Conservation (phyloP, 2,797 vertebrate genomes). For the Sphenopsis melanotis region DNA sequence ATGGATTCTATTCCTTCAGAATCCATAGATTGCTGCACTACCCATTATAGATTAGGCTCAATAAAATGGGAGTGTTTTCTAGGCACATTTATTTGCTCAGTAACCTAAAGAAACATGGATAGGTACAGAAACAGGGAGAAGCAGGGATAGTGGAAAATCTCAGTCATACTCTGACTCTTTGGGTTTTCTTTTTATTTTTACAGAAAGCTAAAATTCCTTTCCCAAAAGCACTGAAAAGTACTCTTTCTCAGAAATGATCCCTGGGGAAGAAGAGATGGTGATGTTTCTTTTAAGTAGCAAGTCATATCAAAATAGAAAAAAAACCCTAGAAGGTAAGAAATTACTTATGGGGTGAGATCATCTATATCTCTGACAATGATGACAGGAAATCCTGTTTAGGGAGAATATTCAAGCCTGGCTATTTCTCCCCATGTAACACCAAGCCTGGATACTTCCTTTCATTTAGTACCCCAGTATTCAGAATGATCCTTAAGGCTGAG, state of each 20-base stretch:
- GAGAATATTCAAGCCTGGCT: neutral
- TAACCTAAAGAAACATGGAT: neutral
- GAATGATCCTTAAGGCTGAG: neutral
- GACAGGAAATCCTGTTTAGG: neutral
- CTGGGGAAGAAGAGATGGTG: neutral
- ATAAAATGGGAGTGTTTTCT: neutral
- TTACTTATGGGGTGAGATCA: neutral
- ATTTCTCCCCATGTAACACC: neutral
- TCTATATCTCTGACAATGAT: neutral
- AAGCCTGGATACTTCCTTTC: neutral
- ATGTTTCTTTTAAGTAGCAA: neutral
- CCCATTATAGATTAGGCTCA: neutral
- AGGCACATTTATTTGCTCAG: neutral
- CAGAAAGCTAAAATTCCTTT: neutral
- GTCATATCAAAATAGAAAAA: neutral
- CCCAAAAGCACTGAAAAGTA: neutral
- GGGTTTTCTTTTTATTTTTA: neutral
- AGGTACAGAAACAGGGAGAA: neutral
- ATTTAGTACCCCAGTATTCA: neutral
- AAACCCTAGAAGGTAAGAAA: neutral
- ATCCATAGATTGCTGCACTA: neutral
- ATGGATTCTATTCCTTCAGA: neutral
- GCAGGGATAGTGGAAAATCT: neutral
- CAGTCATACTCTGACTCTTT: neutral
- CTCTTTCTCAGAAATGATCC: neutral